Percentiles rank a stretch among this genome's conserved stretches.
phyloP scores from a whole-genome alignment of 1,140 invertebrate species.

The Drosophila burlai region DNA sequence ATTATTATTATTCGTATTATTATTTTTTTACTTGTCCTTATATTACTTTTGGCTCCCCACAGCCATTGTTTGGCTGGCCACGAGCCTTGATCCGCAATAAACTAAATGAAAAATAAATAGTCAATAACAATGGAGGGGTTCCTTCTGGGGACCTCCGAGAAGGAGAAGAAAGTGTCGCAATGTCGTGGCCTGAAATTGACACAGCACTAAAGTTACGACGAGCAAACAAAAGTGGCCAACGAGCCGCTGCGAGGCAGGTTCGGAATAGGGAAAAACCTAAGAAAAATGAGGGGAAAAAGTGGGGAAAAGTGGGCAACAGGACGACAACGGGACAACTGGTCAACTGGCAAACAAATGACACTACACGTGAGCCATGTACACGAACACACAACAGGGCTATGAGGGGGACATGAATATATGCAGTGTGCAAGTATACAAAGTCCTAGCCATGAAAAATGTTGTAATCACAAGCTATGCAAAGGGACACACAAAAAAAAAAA shows the following conservation, averaged over 20 bases:
- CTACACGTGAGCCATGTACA: slow-evolving; percentile 33
- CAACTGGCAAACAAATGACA: slow-evolving; percentile 56
- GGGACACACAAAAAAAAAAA: background rate
- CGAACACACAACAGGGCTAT: slow-evolving; percentile 4
- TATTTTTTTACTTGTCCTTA: background rate
- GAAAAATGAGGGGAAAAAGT: background rate
- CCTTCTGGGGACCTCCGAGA: background rate
- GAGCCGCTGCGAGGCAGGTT: slow-evolving; percentile 23
- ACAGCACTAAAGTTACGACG: slow-evolving; percentile 56
- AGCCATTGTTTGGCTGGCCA: slow-evolving; percentile 26
- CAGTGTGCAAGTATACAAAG: slow-evolving; percentile 48
- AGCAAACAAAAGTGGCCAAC: slow-evolving; percentile 50
- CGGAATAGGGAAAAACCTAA: background rate
- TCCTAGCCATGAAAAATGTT: slow-evolving; percentile 64
- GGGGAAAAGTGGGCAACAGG: slow-evolving; percentile 2
- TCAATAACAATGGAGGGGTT: slow-evolving; percentile 45
- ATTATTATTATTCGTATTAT: slow-evolving; percentile 4
- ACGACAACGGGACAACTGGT: slow-evolving; percentile 39
- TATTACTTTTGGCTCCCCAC: background rate
- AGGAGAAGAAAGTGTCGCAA: slow-evolving; percentile 38
- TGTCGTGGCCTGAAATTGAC: slow-evolving; percentile 58
- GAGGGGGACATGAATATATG: slow-evolving; percentile 27
- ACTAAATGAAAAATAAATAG: slow-evolving; percentile 80
- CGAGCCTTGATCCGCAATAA: slow-evolving; percentile 69
- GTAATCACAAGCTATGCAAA: slow-evolving; percentile 66